Evolutionary conservation across 2,797 vertebrate genomes (phyloP).

Genomic region (Myotis vivesi): DNA sequence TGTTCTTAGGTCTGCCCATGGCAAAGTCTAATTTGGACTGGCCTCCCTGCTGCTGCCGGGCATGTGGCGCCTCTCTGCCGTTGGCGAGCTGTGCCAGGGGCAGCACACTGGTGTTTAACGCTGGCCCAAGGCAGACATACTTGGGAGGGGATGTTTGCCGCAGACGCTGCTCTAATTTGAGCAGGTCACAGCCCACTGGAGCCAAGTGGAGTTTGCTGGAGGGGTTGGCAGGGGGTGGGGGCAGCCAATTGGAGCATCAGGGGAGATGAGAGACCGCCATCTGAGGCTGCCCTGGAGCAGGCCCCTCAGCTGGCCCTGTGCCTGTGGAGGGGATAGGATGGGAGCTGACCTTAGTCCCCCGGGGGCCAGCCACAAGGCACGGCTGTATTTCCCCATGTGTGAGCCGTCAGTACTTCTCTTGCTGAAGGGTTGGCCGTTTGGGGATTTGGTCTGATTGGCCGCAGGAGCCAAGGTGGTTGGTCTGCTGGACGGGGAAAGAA

Average conservation of each 20-base stretch:
- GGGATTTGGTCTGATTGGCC: background rate
- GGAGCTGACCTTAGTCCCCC: background rate
- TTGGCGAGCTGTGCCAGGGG: background rate
- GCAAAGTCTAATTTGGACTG: background rate
- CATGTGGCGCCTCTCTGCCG: background rate
- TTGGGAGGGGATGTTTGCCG: background rate
- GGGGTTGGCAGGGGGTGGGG: background rate
- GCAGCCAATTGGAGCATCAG: background rate
- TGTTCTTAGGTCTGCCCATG: background rate
- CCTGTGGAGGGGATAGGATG: background rate
- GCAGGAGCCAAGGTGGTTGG: background rate
- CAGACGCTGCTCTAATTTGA: background rate
- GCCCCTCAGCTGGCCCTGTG: background rate
- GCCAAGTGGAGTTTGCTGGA: background rate
- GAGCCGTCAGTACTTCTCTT: background rate
- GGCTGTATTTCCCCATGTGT: background rate
- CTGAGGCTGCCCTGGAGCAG: background rate
- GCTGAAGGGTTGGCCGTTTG: background rate
- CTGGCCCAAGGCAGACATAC: background rate
- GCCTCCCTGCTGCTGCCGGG: background rate
- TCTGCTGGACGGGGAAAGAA: background rate
- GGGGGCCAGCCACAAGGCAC: background rate
- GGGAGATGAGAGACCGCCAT: background rate
- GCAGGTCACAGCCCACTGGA: background rate
- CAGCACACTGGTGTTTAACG: background rate